Percentiles rank a stretch among this genome's conserved stretches.
Evolutionary conservation across 2,113 vertebrate genomes (phyloP).

Genomic region (Notothenia rossii): DNA sequence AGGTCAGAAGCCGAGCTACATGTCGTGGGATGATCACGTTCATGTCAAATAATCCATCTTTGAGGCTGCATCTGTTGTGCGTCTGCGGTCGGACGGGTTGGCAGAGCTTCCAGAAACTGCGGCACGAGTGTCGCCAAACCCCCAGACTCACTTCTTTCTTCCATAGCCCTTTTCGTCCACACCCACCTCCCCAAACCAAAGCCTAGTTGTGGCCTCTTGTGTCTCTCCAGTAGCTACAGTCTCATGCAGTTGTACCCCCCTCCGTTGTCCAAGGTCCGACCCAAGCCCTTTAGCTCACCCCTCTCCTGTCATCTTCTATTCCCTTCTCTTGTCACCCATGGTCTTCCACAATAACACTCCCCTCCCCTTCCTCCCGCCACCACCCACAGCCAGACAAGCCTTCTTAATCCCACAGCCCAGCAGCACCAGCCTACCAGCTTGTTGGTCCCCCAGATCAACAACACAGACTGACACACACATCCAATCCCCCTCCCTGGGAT

Average conservation of each 20-base stretch:
- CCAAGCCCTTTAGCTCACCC: conserved; percentile 40
- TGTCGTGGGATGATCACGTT: conserved; percentile 83
- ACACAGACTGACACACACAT: conserved; percentile 57
- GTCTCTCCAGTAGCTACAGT: conserved; percentile 3
- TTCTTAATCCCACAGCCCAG: conserved; percentile 82
- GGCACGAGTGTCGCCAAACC: background rate
- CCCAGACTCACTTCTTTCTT: background rate
- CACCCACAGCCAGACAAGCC: conserved; percentile 82
- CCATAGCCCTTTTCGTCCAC: background rate
- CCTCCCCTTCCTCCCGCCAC: conserved; percentile 72
- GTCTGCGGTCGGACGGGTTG: conserved; percentile 64
- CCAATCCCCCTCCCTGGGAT: conserved; percentile 34
- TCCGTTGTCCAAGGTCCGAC: conserved; percentile 8
- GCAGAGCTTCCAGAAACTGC: conserved; percentile 22
- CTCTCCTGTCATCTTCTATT: conserved; percentile 50
- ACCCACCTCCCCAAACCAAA: background rate
- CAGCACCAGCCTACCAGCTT: conserved; percentile 77
- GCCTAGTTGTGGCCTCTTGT: background rate
- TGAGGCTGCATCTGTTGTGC: conserved; percentile 80
- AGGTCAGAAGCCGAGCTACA: conserved; percentile 79
- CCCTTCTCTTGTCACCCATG: conserved; percentile 57
- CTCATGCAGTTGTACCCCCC: conserved; percentile 8
- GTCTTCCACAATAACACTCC: conserved; percentile 75
- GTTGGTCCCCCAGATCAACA: conserved; percentile 77
- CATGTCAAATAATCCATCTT: conserved; percentile 81